phyloP scores from a whole-genome alignment of 2,888 invertebrate species.

The Carabus problematicus region DNA sequence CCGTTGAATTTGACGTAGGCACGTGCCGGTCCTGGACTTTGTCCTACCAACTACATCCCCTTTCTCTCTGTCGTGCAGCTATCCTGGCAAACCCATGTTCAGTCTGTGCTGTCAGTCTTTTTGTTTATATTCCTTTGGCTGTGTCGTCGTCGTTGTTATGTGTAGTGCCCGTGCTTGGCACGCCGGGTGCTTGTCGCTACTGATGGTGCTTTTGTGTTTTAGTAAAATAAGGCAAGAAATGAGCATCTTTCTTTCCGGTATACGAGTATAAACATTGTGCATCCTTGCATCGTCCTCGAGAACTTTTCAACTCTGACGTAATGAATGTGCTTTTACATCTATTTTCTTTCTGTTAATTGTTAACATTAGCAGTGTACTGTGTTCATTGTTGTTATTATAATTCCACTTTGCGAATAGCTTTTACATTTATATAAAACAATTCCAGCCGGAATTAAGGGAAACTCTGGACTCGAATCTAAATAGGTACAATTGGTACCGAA shows the following conservation, averaged over 20 bases:
- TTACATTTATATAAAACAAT: too few relatives aligned
- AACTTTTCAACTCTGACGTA: neutral
- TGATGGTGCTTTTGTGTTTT: slow-evolving; percentile 43
- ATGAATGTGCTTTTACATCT: slow-evolving; percentile 6
- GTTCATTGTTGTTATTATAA: too few relatives aligned
- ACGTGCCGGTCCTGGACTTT: too few relatives aligned
- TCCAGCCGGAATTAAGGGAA: too few relatives aligned
- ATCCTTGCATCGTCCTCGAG: neutral
- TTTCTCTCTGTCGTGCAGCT: too few relatives aligned
- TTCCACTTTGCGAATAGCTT: too few relatives aligned
- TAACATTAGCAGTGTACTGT: too few relatives aligned
- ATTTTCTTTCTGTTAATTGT: too few relatives aligned
- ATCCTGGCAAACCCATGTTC: neutral
- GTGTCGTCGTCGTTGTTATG: slow-evolving; percentile 24
- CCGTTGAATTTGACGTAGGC: too few relatives aligned
- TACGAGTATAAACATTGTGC: neutral
- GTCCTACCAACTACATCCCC: too few relatives aligned
- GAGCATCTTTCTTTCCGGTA: slow-evolving; percentile 43
- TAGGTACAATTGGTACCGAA: too few relatives aligned
- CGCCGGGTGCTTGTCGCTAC: slow-evolving; percentile 4
- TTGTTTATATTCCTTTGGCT: slow-evolving; percentile 31
- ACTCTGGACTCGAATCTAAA: too few relatives aligned
- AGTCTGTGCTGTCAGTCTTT: neutral
- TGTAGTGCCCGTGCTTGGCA: slow-evolving; percentile 4
- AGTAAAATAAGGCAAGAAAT: slow-evolving; percentile 48